Conservation (phyloP, 2,113 vertebrate species). For the Heliornis fulica region DNA sequence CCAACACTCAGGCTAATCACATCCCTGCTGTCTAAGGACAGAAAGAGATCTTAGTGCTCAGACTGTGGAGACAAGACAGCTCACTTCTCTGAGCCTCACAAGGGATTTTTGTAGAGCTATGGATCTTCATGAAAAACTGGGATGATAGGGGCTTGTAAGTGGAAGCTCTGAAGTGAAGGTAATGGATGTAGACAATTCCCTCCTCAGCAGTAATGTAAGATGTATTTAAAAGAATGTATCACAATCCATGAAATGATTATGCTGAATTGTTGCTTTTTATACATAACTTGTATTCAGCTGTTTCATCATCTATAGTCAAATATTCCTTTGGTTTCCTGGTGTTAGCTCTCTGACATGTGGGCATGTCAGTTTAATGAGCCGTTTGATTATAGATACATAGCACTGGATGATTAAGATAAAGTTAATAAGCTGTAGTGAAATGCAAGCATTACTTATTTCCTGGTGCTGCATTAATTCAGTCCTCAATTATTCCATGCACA, state of each 20-base stretch:
- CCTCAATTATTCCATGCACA: background rate
- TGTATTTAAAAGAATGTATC: background rate
- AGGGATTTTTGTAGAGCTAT: background rate
- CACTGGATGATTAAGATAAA: background rate
- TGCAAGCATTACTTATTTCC: background rate
- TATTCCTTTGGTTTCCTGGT: background rate
- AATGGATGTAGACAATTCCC: background rate
- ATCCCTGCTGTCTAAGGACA: background rate
- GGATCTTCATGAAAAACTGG: background rate
- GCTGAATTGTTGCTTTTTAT: accelerated
- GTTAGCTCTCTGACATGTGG: background rate
- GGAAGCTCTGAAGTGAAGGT: background rate
- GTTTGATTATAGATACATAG: background rate
- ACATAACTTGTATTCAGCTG: background rate
- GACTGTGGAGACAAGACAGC: background rate
- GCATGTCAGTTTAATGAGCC: background rate
- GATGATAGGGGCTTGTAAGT: background rate
- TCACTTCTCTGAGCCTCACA: background rate
- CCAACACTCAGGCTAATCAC: background rate
- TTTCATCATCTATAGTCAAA: background rate
- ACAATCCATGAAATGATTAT: background rate
- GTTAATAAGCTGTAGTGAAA: background rate
- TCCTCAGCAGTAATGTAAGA: background rate
- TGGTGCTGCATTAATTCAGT: background rate
- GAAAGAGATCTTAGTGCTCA: background rate